Evolutionary conservation across 1,140 invertebrate genomes (phyloP), one percentile per base, ranked within the genome.

Genomic region (Drosophila guanche): DNA sequence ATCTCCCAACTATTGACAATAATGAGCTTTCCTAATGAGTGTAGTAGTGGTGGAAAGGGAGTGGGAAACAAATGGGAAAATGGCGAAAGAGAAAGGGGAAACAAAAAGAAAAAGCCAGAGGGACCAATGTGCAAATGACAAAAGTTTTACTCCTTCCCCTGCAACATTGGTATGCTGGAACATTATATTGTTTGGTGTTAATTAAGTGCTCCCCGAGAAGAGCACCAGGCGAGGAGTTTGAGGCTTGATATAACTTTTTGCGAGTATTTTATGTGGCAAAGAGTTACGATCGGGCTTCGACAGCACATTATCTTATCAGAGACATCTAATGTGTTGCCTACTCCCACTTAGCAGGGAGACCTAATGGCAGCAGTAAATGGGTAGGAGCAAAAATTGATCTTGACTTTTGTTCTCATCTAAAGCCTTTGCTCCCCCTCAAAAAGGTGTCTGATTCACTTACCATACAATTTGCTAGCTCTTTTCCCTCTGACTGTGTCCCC

Each of bases 1-100:
- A 76, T 70, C 69, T 75, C 59, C 59, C 71, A 88, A 88, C 83
- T 88, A 88, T 88, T 88, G 83, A 88, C 83, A 88, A 88, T 88
- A 88, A 88, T 88, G 83, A 88, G 83, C 83, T 88, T 62, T 83
- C 59, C 83, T 88, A 88, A 88, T 88, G 83, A 37, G 33, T 37
- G 33, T 37, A 88, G 33, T 37, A 88, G 84, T 83, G 66, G 65
- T 83, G 66, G 27, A 56, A 46, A 41, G 43, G 62, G 43, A 50
- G 50, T 51, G 54, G 59, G 45, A 23, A 20, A 40, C 6, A 7
- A 7, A 20, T n/a, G 29, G 47, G 5, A n/a, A 16, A 12, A 37
- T 16, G 25, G 7, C 3, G 16, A 37, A 37, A 37, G 48, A 16
- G 5, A 16, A 12, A 23, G 45, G 37, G 5, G 8, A 20, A 20